Conservation (phyloP, 1,140 invertebrate genomes). For the Drosophila pseudoananassae region DNA sequence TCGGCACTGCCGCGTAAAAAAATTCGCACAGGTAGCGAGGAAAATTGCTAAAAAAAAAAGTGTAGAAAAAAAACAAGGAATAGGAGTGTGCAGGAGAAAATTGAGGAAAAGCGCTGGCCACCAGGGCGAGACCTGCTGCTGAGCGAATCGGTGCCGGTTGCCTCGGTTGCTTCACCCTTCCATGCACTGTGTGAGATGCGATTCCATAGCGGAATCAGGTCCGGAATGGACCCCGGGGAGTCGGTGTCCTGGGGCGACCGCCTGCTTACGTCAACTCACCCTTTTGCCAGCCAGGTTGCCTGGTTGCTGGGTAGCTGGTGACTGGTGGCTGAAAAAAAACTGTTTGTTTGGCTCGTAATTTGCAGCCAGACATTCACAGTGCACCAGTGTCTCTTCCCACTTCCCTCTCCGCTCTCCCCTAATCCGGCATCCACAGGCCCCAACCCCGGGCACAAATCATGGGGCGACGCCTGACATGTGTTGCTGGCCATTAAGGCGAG, state of each 20-base stretch:
- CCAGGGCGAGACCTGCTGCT: slow-evolving; percentile 59
- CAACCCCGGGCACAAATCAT: slow-evolving; percentile 54
- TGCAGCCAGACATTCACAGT: slow-evolving; percentile 54
- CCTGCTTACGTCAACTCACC: slow-evolving; percentile 59
- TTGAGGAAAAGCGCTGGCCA: slow-evolving; percentile 34
- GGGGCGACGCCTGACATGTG: slow-evolving; percentile 59
- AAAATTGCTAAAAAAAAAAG: slow-evolving; percentile 74
- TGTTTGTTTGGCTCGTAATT: slow-evolving; percentile 58
- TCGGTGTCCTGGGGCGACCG: slow-evolving; percentile 64
- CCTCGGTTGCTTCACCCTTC: slow-evolving; percentile 71
- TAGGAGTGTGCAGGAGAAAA: slow-evolving; percentile 11
- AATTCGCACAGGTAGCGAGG: slow-evolving; percentile 82
- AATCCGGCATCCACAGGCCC: slow-evolving; percentile 30
- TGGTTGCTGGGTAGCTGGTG: not conserved
- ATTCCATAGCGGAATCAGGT: slow-evolving; percentile 61
- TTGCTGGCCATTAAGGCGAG: slow-evolving; percentile 24
- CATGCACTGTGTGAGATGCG: slow-evolving; percentile 52
- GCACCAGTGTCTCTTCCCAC: slow-evolving; percentile 15
- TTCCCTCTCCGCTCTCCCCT: slow-evolving; percentile 3
- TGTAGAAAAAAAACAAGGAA: slow-evolving; percentile 13
- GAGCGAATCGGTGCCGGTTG: slow-evolving; percentile 47
- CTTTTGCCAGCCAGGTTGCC: not conserved
- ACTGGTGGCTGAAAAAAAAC: slow-evolving; percentile 27
- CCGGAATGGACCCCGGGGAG: slow-evolving; percentile 59
- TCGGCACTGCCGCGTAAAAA: slow-evolving; percentile 70